Base-by-base conservation (phyloP, 1,140 invertebrate species). In the Aphelinus atriplicis region DNA sequence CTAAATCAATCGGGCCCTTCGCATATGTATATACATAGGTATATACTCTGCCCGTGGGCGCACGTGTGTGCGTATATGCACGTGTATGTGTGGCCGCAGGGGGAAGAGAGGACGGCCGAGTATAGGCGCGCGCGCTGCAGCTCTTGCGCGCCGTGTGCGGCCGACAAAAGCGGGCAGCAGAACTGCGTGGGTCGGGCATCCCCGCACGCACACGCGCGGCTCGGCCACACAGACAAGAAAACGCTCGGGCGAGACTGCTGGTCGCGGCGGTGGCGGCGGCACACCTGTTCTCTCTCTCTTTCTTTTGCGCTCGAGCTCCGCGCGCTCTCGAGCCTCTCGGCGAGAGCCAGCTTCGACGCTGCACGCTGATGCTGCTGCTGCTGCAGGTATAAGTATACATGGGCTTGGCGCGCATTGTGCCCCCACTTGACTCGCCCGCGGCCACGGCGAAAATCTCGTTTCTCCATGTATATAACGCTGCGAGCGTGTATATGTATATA, bases 161-260 rank as follows among this genome's bases (percentile, higher is more conserved):
- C 71, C 63, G 67, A 78, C 70, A 74, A 78, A 77, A 62, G n/a
- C 57, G 43, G n/a, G n/a, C 26, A 26, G 26, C 26, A 26, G 57
- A 58, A 7, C 42, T 26, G 58, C 9, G 58, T 43, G 63, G 47
- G n/a, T 64, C 51, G 65, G 51, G 42, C 45, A 42, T 67, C 65
- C 63, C 53, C 53, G n/a, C 45, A 57, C 51, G 4, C 45, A 58
- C 45, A 58, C 55, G 72, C 51, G 4, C 51, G 51, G 51, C 51
- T 0, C 26, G 46, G 10, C 9, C 55, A 58, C 45, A 58, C 55
- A 47, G 10, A 68, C 26, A 68, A 5, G 73, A 78, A 64, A 62
- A 61, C 55, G 65, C 61, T 73, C 74, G 74, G 72, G 60, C 76
- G 76, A 77, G 76, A 78, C 77, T 78, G 78, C 77, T 77, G 76